Percentiles rank a stretch among this genome's conserved stretches.
Evolutionary conservation across 1,140 invertebrate species (phyloP).

Genomic region (Zophobas morio): DNA sequence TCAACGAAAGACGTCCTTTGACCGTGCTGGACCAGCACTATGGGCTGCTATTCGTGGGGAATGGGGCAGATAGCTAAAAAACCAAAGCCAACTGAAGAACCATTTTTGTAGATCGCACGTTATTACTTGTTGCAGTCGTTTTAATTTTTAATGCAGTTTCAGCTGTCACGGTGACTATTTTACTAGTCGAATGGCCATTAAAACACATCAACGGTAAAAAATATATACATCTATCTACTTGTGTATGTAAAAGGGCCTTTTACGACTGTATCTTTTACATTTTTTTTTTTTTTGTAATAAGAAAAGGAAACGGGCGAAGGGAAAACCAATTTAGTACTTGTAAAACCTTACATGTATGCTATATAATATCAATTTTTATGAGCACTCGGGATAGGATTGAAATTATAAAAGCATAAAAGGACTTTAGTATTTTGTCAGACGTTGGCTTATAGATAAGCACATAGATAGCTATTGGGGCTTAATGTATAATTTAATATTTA

Average conservation of each 20-base stretch:
- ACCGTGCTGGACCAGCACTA: no score
- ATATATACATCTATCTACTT: conserved; percentile 9
- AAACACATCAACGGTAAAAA: neutral
- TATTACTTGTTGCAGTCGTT: conserved; percentile 22
- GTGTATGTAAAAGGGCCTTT: conserved; percentile 1
- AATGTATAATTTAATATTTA: conserved; percentile 58
- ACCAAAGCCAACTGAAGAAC: no score
- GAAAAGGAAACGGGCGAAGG: neutral
- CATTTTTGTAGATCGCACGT: no score
- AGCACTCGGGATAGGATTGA: conserved; percentile 29
- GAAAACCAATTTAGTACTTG: conserved; percentile 29
- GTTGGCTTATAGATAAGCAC: conserved; percentile 48
- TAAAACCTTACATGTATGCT: conserved; percentile 14
- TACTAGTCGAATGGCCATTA: conserved; percentile 14
- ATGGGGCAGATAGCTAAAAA: no score
- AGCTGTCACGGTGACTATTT: conserved; percentile 6
- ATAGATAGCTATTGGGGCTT: conserved; percentile 53
- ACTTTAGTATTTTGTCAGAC: conserved; percentile 27
- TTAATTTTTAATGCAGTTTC: conserved; percentile 28
- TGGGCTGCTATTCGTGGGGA: neutral
- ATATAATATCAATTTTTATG: conserved; percentile 30
- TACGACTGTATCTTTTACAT: conserved; percentile 2
- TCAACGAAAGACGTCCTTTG: no score
- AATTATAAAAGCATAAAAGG: conserved; percentile 35
- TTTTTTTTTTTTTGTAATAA: neutral